phyloP scores from a whole-genome alignment of 2,113 vertebrate species.

The Leuciscus idus region DNA sequence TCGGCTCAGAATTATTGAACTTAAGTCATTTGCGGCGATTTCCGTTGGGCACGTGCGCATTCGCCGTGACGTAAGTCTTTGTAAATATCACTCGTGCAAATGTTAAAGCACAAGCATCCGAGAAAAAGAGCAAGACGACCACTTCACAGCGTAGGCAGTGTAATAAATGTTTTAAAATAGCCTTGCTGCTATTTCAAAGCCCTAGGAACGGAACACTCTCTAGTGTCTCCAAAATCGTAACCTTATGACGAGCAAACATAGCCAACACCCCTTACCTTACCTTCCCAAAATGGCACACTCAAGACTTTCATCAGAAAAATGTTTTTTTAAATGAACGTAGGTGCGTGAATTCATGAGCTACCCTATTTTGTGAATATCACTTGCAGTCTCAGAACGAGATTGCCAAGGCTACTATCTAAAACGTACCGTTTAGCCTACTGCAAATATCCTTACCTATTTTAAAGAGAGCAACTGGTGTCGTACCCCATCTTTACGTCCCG shows the following conservation, averaged over 20 bases:
- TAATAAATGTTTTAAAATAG: background rate
- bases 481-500: conserved; percentile 68
- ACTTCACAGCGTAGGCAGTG: conserved; percentile 30
- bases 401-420: background rate
- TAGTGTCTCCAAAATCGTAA: background rate
- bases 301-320: background rate
- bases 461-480: conserved; percentile 77
- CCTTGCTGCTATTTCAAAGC: background rate
- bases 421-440: background rate
- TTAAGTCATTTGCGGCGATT: background rate
- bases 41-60: conserved; percentile 31
- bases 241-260: conserved; percentile 10
- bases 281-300: conserved; percentile 3
- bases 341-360: background rate
- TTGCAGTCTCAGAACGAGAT: background rate
- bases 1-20: background rate
- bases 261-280: conserved; percentile 38
- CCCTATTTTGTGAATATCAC: background rate
- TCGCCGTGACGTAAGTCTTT: conserved; percentile 48
- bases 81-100: conserved; percentile 37
- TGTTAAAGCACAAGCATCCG: conserved; percentile 31
- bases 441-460: conserved; percentile 79
- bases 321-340: background rate
- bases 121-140: conserved; percentile 12
- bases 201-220: background rate